Evolutionary conservation across 2,797 vertebrate genomes (phyloP).

Genomic region (Sylvilagus floridanus): DNA sequence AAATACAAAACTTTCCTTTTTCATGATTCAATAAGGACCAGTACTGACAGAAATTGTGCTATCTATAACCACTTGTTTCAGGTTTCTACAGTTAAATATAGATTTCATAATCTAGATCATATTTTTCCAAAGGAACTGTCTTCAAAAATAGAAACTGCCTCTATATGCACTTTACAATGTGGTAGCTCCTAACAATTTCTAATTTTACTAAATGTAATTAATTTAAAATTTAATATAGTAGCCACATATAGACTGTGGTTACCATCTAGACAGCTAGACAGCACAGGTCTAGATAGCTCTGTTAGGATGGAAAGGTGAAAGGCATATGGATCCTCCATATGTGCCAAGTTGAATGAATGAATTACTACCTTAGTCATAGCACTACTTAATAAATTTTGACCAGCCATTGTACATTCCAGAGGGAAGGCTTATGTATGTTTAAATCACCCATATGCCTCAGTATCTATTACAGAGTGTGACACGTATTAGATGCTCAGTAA

Average conservation of each 20-base stretch:
- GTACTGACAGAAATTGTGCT: not conserved
- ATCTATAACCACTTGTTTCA: not conserved
- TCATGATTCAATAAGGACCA: conserved; percentile 22
- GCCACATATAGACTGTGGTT: not conserved
- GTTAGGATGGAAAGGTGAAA: not conserved
- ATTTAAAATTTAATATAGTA: not conserved
- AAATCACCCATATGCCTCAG: not conserved
- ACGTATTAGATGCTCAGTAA: not conserved
- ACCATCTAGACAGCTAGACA: not conserved
- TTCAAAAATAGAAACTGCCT: not conserved
- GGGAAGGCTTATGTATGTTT: not conserved
- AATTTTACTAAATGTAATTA: not conserved
- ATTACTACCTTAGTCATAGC: not conserved
- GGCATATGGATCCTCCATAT: not conserved
- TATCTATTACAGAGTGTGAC: not conserved
- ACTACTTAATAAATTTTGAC: not conserved
- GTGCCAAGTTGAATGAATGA: not conserved
- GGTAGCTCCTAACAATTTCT: not conserved
- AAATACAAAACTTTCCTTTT: not conserved
- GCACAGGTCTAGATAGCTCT: not conserved
- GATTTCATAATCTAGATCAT: not conserved
- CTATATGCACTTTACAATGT: not conserved
- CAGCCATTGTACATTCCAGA: not conserved
- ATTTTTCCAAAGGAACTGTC: not conserved
- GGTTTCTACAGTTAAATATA: not conserved